Base-by-base conservation (phyloP, 2,888 invertebrate genomes). In the Amblyjoppa proteus region DNA sequence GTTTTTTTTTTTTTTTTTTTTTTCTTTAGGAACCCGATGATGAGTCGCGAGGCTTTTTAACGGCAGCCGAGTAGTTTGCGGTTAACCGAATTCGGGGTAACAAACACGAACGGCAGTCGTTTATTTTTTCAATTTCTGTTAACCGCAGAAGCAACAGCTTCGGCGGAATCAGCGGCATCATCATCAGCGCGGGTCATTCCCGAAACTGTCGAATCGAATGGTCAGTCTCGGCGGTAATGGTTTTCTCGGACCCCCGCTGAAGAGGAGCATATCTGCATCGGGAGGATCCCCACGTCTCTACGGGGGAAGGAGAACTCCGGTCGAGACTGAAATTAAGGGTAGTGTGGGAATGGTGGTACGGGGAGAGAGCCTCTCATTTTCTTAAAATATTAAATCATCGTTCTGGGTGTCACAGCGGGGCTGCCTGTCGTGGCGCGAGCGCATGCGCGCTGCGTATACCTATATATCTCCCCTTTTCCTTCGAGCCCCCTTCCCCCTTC, bases 341-440 rank as follows among this genome's bases (percentile, higher is more conserved):
- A 68, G 90, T 89, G 90, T 89, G 90, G 91, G 90, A 91, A 91
- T 92, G 92, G 92, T 91, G 91, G 92, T 91, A 91, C 58, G 91
- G 91, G 89, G 31, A 91, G 90, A 88, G 28, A 91, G 90, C 91
- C 90, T 91, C 84, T 92, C 91, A 91, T 93, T 93, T 94, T 91
- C 92, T 92, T 91, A 91, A 93, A 93, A 93, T 94, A 94, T 93
- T 93, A 93, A 94, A 94, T 94, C 94, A 93, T 93, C 93, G 93
- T 92, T 90, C 90, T 90, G 90, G 84, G 90, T 92, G 93, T 93
- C 93, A 91, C 93, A 93, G 93, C 93, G 91, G 93, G 87, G 91
- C 91, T 91, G 90, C 86, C 13, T 89, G 87, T 86, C 88, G 88
- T 84, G 84, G 88, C 83, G 81, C 80, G 88, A 66, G 77, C 81